Evolutionary conservation across 2,113 vertebrate genomes (phyloP), one percentile per base, ranked within the genome.

Genomic region (Coptodon rendalli): DNA sequence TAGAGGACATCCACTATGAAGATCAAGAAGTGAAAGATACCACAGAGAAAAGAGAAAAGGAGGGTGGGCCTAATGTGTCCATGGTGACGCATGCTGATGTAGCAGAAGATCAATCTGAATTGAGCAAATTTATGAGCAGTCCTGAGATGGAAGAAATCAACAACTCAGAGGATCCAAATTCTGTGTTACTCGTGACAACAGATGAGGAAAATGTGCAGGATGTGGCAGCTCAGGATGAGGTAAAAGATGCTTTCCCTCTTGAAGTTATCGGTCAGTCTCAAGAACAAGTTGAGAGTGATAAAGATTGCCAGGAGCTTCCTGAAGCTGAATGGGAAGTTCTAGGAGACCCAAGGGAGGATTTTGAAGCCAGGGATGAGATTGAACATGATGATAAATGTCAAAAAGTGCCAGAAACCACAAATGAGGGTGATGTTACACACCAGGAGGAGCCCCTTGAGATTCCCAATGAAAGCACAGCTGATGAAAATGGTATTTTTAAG

Each of bases 161-260:
- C n/a, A 89, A 66, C 27, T 87, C 80, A 52, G 89, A 92, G 16
- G 94, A 95, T 9, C 81, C 86, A 50, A 89, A 90, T 52, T 81
- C 73, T 54, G 86, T 31, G 31, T 24, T 43, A 27, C 71, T 52
- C 22, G 7, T 3, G 4, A 22, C n/a, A 79, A 48, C 57, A 71
- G 81, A 90, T 45, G 80, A 84, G 53, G 50, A 83, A 57, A 52
- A 87, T 8, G 45, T 86, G 38, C 61, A 85, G 2, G 85, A 59
- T 6, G n/a, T 36, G 12, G 54, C 19, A 4, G 31, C 29, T 73
- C 29, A 27, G 14, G 9, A 43, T 29, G 59, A 83, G 7, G 9
- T 83, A 80, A 48, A 34, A 19, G 76, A 89, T 4, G 36, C 12
- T 34, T 34, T 6, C 59, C 54, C 84, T 43, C 53, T 22, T 17